A percentile compares a stretch with the other conserved stretches of the same genome.
These are phyloP conservation scores for Calonectris borealis DNA, from an alignment of 2,113 vertebrate genomes.

Conservation along the genomic window DNA sequence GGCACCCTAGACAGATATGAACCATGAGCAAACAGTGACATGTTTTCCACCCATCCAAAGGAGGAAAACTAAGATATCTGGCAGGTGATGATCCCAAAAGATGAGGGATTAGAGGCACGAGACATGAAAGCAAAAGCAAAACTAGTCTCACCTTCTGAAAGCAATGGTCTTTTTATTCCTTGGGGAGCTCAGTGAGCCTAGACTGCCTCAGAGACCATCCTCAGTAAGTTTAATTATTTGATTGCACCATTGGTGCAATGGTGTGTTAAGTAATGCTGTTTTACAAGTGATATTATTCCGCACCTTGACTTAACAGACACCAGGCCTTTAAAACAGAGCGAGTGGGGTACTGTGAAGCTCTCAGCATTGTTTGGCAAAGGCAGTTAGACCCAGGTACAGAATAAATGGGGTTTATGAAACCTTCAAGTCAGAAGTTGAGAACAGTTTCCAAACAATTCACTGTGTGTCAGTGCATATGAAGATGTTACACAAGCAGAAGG, in stretches of 20 bases:
- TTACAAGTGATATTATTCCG: neutral
- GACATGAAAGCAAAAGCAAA: neutral
- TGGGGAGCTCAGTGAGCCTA: neutral
- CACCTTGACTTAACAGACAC: neutral
- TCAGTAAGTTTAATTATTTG: neutral
- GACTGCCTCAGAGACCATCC: neutral
- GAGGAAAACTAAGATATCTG: neutral
- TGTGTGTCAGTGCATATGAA: neutral
- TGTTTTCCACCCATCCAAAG: neutral
- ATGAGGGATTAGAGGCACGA: neutral
- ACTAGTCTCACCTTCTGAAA: neutral
- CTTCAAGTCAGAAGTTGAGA: neutral
- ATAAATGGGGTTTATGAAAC: neutral
- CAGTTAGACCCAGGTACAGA: neutral
- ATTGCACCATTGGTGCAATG: fast-evolving
- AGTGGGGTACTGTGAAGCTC: neutral
- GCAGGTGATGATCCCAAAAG: neutral
- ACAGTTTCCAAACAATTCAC: neutral
- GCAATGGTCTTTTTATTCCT: neutral
- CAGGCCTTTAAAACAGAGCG: neutral
- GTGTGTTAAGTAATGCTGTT: neutral
- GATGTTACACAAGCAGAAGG: neutral
- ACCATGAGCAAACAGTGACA: neutral
- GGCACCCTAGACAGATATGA: neutral
- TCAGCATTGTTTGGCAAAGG: neutral